Evolutionary conservation across 2,888 invertebrate species (phyloP), one percentile per base, ranked within the genome.

Genomic region (Sphaerophoria rueppellii): DNA sequence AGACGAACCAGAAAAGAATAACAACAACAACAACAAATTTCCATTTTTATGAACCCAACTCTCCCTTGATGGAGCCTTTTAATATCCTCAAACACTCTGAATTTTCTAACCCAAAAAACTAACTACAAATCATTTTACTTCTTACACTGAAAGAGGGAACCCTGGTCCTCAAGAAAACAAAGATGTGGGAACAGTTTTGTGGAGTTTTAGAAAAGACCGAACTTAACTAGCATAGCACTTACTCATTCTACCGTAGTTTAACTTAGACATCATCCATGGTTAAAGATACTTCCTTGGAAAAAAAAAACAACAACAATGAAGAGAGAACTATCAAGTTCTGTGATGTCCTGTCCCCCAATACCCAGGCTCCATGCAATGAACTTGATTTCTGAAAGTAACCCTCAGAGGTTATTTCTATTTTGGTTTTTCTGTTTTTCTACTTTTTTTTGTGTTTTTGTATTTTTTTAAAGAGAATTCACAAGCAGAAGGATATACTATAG

Each of bases 351-450:
- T 24, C 24, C 24, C 24, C 24, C 24, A 24, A 24, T 24, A 1
- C 24, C 24, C 1, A 24, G 24, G 24, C 24, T 24, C 70, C 82
- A 60, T 80, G 61, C 71, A 80, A 83, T 83, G 83, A 83, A 80
- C 83, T 83, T 83, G 83, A 83, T 83, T 83, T 80, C 75, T 83
- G 80, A 80, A 80, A 83, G 83, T 83, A 83, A 80, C 83, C 83
- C 80, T 80, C 67, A 67, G 75, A 61, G 83, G 80, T 76, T 80
- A 61, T 79, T 82, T 73, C 24, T 24, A 24, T 24, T 24, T 24
- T 24, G 24, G 24, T 70, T 78, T 70, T 52, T 4, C 40, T 7
- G 40, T 40, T 43, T 37, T n/a, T 11, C 50, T 35, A 16, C 35
- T 50, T 52, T 0, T 24, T 60, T 70, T 52, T 4, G 2, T 7